phyloP scores from a whole-genome alignment of 1,140 invertebrate species.

The Megathymus violae region DNA sequence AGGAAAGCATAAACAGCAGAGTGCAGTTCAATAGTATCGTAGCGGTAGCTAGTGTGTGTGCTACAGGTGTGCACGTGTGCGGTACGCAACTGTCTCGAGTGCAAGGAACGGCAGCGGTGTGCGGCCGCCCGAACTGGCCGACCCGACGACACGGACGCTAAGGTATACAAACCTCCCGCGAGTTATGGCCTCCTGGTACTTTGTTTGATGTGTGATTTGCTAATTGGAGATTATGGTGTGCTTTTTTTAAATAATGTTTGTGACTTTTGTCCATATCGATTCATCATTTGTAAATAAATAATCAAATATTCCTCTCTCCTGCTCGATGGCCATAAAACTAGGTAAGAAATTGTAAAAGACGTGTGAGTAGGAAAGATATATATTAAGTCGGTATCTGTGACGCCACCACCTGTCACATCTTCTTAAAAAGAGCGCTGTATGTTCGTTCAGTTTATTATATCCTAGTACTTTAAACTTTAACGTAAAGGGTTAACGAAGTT shows the following conservation, averaged over 20 bases:
- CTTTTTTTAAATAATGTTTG: too few relatives aligned
- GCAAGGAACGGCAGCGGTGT: slow-evolving; percentile 94
- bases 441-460: slow-evolving; percentile 8
- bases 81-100: slow-evolving; percentile 98
- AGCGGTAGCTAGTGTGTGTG: slow-evolving; percentile 50
- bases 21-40: slow-evolving; percentile 43
- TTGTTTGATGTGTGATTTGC: slow-evolving; percentile 22
- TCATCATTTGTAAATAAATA: too few relatives aligned
- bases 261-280: too few relatives aligned
- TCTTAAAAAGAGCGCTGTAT: neutral
- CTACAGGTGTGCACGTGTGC: slow-evolving; percentile 97
- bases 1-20: slow-evolving; percentile 36
- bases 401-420: too few relatives aligned
- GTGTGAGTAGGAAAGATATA: neutral
- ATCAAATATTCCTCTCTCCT: too few relatives aligned
- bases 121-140: slow-evolving; percentile 51
- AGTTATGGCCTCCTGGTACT: slow-evolving; percentile 47
- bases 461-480: slow-evolving; percentile 10
- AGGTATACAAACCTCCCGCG: slow-evolving; percentile 70
- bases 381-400: neutral
- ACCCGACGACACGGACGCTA: slow-evolving; percentile 72
- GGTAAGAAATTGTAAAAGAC: neutral
- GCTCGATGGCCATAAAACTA: neutral
- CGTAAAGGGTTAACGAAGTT: neutral
- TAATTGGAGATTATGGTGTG: slow-evolving; percentile 14